Evolutionary conservation across 2,113 vertebrate genomes (phyloP), one percentile per base, ranked within the genome.

Genomic region (Oryzias curvinotus): DNA sequence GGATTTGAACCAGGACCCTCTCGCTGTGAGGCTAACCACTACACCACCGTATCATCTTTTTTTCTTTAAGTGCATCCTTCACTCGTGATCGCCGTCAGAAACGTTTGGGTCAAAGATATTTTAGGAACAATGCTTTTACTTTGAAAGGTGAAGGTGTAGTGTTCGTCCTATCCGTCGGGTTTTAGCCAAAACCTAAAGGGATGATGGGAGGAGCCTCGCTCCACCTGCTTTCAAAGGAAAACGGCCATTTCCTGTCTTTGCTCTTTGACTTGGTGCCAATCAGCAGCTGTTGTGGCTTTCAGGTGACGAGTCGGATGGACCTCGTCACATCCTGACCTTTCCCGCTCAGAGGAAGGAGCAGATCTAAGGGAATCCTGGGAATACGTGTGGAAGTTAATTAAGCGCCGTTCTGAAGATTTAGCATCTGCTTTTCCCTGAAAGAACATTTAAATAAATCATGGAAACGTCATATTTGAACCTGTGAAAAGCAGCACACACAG

Each of bases 161-260:
- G n/a, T n/a, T n/a, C n/a, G n/a, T n/a, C n/a, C 21, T 23, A 8
- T 12, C 10, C 2, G 2, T 36, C 36, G 3, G 3, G 36, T 36
- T 36, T 36, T 36, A 12, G 36, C 36, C 12, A 12, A 36, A 36
- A 36, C 36, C 8, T 36, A 30, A 36, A 36, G 36, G 8, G 36
- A 2, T 12, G 36, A 10, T 36, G 66, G 62, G 71, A 85, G 78
- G 73, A 80, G 77, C 86, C 86, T 83, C 69, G 72, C 52, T 60
- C 72, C 78, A 73, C 81, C 82, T 92, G 91, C 92, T 90, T 90
- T 75, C 71, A 85, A 82, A 62, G 68, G 71, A 60, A 60, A 68
- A 54, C 56, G 83, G 80, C 57, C 77, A 80, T 86, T 88, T 85
- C 44, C 55, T 70, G 52, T 42, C 45, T 28, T 50, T 45, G 82